Percentiles rank a stretch among this genome's conserved stretches.
Conservation (phyloP, 92 coral and sea anemone genomes). For the Heliopora coerulea region DNA sequence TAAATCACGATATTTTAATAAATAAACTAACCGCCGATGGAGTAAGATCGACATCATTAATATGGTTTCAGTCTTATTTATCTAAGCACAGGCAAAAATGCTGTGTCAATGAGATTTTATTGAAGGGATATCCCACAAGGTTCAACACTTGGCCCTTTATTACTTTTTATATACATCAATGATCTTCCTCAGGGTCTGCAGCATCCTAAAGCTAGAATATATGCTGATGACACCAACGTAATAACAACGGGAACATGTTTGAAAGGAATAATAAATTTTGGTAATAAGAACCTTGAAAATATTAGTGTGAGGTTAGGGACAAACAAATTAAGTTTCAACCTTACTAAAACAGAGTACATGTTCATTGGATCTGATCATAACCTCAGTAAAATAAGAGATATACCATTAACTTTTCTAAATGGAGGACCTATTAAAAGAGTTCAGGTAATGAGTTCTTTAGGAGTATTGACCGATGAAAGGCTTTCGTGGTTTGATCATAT, state of each 20-base stretch:
- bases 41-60: too few species aligned
- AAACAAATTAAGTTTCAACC: too few species aligned
- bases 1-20: background rate
- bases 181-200: background rate
- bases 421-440: slow-evolving; percentile 17
- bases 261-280: too few species aligned
- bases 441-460: slow-evolving; percentile 13
- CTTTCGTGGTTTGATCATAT: slow-evolving; percentile 40
- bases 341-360: too few species aligned
- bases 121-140: slow-evolving; percentile 6
- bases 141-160: slow-evolving; percentile 4
- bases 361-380: too few species aligned
- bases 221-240: slow-evolving; percentile 19
- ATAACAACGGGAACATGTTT: too few species aligned
- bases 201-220: slow-evolving; percentile 20
- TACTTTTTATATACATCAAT: slow-evolving; percentile 13
- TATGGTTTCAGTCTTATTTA: too few species aligned
- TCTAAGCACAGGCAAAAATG: too few species aligned
- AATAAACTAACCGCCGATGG: background rate
- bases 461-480: slow-evolving; percentile 30
- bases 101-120: too few species aligned
- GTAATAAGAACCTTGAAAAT: too few species aligned
- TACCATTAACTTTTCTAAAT: background rate
- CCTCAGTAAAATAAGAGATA: slow-evolving; percentile 21
- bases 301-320: too few species aligned